Evolutionary conservation across 2,113 vertebrate species (phyloP), one percentile per base, ranked within the genome.

Genomic region (Dendrocopos noguchii): DNA sequence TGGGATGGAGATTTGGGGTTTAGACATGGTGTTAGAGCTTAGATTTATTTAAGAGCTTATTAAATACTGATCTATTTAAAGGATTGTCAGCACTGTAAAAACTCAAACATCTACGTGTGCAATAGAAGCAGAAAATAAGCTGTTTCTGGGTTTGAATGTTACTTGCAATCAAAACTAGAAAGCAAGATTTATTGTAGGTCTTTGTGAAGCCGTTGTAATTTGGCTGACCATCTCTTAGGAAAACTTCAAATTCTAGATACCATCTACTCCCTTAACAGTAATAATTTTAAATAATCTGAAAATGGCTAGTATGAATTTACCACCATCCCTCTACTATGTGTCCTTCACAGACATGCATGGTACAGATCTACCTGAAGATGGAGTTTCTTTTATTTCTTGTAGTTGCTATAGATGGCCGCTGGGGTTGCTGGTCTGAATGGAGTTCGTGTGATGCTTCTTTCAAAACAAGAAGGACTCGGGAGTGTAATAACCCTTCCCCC

Each of bases 371-470:
- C 19, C 22, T 36, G 80, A 70, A 46, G 2, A 17, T 6, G 8
- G 3, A 21, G 5, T 68, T 67, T 60, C n/a, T 93, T 63, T 28
- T 47, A 6, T 84, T 44, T 80, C 21, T 93, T 88, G 10, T 80
- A 99, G 99, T 97, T 80, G 95, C 74, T 6, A 96, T 99, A 15
- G 98, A 99, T 63, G 99, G 99, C 5, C 97, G 76, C 65, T 99
- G 99, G 99, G 94, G 98, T 65, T 99, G 99, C 95, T 99, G 99
- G 99, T 98, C 98, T 19, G 72, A 97, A 7, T 99, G 99, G 99
- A 99, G 97, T 42, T 2, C 42, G 1, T 99, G 99, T 2, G 93
- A 96, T 8, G 60, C 91, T 44, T 93, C 97, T 52, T 98, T 98
- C 88, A 98, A 94, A 96, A 98, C 80, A 86, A 94, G 89, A 7